Percentiles rank a stretch among this genome's conserved stretches.
Conservation (phyloP, 2,888 invertebrate species). For the Pollenia griseotomentosa region DNA sequence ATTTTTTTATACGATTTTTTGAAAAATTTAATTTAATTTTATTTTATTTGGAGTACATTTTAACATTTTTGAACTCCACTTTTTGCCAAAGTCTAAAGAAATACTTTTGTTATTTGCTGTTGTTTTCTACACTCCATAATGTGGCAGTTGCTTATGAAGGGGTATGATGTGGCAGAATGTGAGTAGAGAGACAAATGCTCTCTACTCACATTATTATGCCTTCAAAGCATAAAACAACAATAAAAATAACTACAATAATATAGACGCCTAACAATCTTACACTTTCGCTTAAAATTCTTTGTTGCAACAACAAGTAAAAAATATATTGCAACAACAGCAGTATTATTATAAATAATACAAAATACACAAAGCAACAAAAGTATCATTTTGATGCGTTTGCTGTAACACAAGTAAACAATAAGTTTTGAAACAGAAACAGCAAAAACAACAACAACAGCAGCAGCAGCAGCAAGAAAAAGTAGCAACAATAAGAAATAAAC, state of each 20-base stretch:
- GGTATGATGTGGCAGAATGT: constrained; percentile 17
- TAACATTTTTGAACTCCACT: not conserved
- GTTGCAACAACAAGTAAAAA: constrained; percentile 47
- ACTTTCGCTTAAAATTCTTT: constrained; percentile 68
- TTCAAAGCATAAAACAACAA: constrained; percentile 19
- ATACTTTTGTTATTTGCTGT: not conserved
- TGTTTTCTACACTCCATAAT: constrained; percentile 8
- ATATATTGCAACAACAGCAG: constrained; percentile 52
- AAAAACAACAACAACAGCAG: constrained; percentile 26
- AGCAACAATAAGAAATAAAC: constrained; percentile 18
- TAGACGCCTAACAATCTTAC: constrained; percentile 63
- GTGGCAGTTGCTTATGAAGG: constrained; percentile 15
- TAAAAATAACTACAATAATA: constrained; percentile 4
- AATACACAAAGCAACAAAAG: constrained; percentile 50
- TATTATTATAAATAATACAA: constrained; percentile 45
- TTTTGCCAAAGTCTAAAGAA: not conserved
- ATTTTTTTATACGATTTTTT: too few relatives aligned
- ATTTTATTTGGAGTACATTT: not conserved
- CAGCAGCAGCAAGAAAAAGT: not conserved
- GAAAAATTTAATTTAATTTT: too few relatives aligned
- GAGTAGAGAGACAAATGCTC: constrained; percentile 19
- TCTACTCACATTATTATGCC: constrained; percentile 30
- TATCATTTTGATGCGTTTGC: constrained; percentile 72
- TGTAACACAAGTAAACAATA: constrained; percentile 68
- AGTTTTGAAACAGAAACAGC: constrained; percentile 29